phyloP scores from a whole-genome alignment of 2,113 vertebrate species.

The Tenebrosternarchus preto region DNA sequence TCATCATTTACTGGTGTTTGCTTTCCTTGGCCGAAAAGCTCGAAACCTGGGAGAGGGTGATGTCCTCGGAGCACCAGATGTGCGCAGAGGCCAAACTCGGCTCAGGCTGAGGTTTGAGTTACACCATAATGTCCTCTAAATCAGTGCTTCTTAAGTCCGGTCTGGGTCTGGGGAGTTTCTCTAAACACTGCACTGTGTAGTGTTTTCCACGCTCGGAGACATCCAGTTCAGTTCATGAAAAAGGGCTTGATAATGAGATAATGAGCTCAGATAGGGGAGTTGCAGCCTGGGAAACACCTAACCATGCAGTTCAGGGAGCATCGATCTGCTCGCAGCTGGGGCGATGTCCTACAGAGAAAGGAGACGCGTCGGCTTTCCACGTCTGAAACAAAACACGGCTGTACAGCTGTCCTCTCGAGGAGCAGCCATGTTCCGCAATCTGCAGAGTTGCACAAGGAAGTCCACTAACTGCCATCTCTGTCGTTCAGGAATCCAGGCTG shows the following conservation, averaged over 20 bases:
- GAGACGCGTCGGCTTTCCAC: too few species aligned
- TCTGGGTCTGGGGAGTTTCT: background rate
- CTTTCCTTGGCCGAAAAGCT: slow-evolving; percentile 8
- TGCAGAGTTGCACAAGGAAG: background rate
- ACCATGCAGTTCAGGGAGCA: background rate
- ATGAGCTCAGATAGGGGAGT: slow-evolving; percentile 18
- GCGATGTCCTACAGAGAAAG: background rate
- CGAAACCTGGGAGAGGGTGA: background rate
- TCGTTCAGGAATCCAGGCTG: background rate
- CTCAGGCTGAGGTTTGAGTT: slow-evolving; percentile 5
- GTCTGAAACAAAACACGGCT: too few species aligned
- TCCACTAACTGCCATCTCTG: background rate
- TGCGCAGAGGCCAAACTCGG: background rate
- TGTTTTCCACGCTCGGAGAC: slow-evolving; percentile 11
- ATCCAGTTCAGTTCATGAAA: background rate
- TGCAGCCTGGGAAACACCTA: slow-evolving; percentile 3
- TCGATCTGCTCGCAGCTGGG: too few species aligned
- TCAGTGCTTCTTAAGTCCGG: slow-evolving; percentile 21
- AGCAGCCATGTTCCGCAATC: background rate
- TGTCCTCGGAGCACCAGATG: slow-evolving; percentile 26
- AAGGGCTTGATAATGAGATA: slow-evolving; percentile 18
- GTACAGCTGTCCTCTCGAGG: background rate
- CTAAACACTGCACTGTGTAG: background rate
- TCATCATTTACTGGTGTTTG: slow-evolving; percentile 14
- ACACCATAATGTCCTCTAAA: slow-evolving; percentile 19